Evolutionary conservation across 2,113 vertebrate genomes (phyloP).

Genomic region (Neolamprologus toae): DNA sequence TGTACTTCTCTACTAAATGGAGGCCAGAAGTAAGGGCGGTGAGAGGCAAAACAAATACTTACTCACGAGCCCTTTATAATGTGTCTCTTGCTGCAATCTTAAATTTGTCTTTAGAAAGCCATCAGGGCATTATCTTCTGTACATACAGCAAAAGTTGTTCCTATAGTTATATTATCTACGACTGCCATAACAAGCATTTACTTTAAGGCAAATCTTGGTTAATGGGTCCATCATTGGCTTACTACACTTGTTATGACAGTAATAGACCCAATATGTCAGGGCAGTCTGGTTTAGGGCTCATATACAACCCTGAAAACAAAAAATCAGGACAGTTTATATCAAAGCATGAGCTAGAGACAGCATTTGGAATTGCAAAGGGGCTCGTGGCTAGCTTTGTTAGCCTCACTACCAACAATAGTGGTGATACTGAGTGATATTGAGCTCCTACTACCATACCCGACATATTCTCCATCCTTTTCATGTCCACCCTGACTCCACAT

Average conservation of each 20-base stretch:
- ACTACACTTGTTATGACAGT: not conserved
- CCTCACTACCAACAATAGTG: conserved; percentile 1
- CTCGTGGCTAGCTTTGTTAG: not conserved
- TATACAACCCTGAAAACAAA: not conserved
- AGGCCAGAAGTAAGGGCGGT: not conserved
- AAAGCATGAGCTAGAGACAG: not conserved
- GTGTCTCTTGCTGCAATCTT: not conserved
- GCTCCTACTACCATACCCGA: not conserved
- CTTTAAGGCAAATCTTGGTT: not conserved
- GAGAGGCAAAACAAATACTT: not conserved
- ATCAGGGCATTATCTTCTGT: not conserved
- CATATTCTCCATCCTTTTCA: conserved; percentile 5
- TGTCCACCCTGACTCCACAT: not conserved
- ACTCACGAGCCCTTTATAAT: not conserved
- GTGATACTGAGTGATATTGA: conserved; percentile 29
- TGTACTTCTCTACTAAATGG: not conserved
- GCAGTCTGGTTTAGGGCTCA: not conserved
- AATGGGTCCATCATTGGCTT: not conserved
- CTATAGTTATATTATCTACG: not conserved
- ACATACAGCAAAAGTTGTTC: not conserved
- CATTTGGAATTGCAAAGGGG: not conserved
- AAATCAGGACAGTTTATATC: not conserved
- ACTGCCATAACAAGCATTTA: not conserved
- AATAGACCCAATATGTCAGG: not conserved
- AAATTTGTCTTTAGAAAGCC: not conserved